Percentiles rank a stretch among this genome's conserved stretches.
Evolutionary conservation across 1,140 invertebrate species (phyloP).

Genomic region (Tetragnatha versicolor): DNA sequence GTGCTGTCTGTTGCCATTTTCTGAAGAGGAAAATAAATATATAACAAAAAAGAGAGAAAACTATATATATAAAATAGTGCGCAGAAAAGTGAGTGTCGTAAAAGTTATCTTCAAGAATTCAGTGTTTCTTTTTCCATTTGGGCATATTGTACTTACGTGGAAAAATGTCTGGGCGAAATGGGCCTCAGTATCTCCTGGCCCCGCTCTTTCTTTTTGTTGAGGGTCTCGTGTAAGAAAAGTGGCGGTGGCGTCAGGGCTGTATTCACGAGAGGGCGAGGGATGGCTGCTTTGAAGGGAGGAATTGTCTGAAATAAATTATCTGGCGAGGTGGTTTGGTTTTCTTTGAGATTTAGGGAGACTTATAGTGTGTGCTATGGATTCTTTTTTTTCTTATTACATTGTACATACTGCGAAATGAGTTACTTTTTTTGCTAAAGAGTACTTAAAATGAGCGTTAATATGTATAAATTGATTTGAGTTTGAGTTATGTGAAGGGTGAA

Average conservation of each 20-base stretch:
- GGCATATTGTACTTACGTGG: constrained; percentile 27
- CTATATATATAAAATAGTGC: constrained; percentile 52
- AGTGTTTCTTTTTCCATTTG: constrained; percentile 31
- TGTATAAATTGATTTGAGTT: too few species aligned
- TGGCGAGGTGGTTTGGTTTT: too few species aligned
- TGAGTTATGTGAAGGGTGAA: too few species aligned
- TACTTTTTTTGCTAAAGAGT: too few species aligned
- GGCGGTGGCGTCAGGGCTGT: background rate
- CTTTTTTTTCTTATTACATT: too few species aligned
- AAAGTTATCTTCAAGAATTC: constrained; percentile 52
- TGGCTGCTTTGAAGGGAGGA: background rate
- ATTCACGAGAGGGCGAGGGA: background rate
- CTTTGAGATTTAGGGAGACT: background rate
- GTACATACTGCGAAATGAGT: too few species aligned
- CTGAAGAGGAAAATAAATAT: constrained; percentile 41
- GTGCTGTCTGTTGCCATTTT: constrained; percentile 42
- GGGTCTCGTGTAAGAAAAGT: constrained; percentile 35
- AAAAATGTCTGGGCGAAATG: constrained; percentile 19
- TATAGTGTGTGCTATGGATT: too few species aligned
- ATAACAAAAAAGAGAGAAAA: constrained; percentile 30
- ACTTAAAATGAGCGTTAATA: too few species aligned
- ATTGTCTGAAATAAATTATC: too few species aligned
- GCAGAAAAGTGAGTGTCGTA: constrained; percentile 51
- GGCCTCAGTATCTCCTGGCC: constrained; percentile 33
- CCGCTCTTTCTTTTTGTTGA: background rate